Percentiles rank a stretch among this genome's conserved stretches.
Evolutionary conservation across 2,888 invertebrate genomes (phyloP).

Genomic region (Patella depressa): DNA sequence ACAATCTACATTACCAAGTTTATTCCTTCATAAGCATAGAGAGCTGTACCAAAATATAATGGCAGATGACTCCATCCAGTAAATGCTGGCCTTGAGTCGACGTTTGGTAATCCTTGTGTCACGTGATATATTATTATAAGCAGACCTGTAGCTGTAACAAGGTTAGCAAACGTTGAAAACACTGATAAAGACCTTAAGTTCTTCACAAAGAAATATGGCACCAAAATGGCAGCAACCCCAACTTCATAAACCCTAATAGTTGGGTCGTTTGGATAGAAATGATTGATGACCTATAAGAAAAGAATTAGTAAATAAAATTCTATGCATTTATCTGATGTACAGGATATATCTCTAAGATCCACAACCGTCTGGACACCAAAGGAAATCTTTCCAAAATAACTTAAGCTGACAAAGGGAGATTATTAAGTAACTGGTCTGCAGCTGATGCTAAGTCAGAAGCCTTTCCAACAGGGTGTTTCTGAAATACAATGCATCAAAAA

Average conservation of each 20-base stretch:
- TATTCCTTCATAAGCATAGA: conserved; percentile 97
- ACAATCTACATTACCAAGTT: conserved; percentile 70
- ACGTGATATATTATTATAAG: conserved; percentile 88
- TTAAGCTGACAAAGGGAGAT: too few relatives aligned
- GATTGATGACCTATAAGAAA: conserved; percentile 42
- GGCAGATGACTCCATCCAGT: conserved; percentile 73
- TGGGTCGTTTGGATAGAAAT: conserved; percentile 37
- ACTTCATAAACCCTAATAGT: conserved; percentile 78
- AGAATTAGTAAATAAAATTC: too few relatives aligned
- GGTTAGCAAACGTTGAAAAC: conserved; percentile 86
- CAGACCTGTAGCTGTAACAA: conserved; percentile 85
- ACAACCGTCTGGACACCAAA: too few relatives aligned
- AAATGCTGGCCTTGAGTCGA: conserved; percentile 68
- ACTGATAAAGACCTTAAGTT: conserved; percentile 86
- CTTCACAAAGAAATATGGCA: conserved; percentile 72
- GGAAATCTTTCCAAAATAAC: too few relatives aligned
- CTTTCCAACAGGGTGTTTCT: too few relatives aligned
- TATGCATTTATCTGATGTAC: too few relatives aligned
- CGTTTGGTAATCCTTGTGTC: conserved; percentile 82
- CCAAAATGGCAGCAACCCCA: conserved; percentile 55
- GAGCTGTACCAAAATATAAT: conserved; percentile 91
- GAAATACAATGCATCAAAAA: too few relatives aligned
- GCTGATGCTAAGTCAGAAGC: too few relatives aligned
- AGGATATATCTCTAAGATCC: too few relatives aligned
- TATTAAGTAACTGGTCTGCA: too few relatives aligned